Base-by-base conservation (phyloP, 2,113 vertebrate genomes). In the Mormyrus iriodes region DNA sequence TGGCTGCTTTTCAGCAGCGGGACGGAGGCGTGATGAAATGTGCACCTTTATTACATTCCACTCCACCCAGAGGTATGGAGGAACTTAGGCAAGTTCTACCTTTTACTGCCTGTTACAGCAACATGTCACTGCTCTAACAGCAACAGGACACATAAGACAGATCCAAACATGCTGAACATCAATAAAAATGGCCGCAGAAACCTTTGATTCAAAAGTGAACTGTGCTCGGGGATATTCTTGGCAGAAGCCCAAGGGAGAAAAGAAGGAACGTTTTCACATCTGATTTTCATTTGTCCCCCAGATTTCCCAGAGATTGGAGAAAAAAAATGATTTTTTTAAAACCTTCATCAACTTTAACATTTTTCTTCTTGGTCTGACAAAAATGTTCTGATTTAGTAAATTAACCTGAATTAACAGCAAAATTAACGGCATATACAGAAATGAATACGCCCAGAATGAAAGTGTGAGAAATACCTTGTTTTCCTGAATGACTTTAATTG, bases 341-440 rank as follows among this genome's bases (percentile, higher is more conserved):
- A 89, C 48, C 79, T 88, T 90, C 87, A 87, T 55, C 85, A 51
- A 88, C 27, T 39, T 52, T 42, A 86, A 90, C 48, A 88, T 46
- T 88, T 88, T 89, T 89, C 44, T 85, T 86, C 76, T 87, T 88
- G 83, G 69, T 55, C 79, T 58, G 86, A 31, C 69, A 52, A 27
- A 84, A 88, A 89, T 84, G 53, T 46, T 53, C 92, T 93, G 90
- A 91, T 92, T 92, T 53, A 69, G 90, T 93, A 92, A 92, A 93
- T 94, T 95, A 95, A 95, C 95, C 93, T 91, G n/a, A n/a, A n/a
- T n/a, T n/a, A n/a, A n/a, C n/a, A n/a, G n/a, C n/a, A n/a, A n/a
- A n/a, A n/a, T 79, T 93, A 95, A 94, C 91, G 85, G 90, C 93
- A 94, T 89, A 94, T 94, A 94, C 94, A 93, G 93, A 95, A 94